Base-by-base conservation (phyloP, 92 coral and sea anemone genomes). In the Palythoa caribaeorum region DNA sequence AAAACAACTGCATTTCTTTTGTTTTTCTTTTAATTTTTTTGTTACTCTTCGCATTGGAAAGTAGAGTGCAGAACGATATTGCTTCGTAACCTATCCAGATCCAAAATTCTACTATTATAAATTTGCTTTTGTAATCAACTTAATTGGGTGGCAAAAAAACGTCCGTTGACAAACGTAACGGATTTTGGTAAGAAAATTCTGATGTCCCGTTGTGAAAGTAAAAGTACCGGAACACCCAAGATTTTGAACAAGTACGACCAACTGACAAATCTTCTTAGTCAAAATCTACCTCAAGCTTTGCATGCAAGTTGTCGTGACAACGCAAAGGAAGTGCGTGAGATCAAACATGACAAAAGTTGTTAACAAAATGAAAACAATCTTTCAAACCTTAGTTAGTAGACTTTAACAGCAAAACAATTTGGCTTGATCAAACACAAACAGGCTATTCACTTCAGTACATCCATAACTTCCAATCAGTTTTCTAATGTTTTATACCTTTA, bases 301-400 rank as follows among this genome's bases (percentile, higher is more conserved):
- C 71, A 65, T 65, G 71, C 71, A 65, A 65, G 71, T 65, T 65
- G 28, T 65, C 71, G 71, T 65, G 71, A 6, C 35, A 65, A 5
- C 50, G 7, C 50, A 44, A 44, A 44, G 50, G 50, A 44, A 44
- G 50, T 4, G 50, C 50, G 7, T 44, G 50, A 44, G 50, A 44
- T 44, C 50, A 44, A 44, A 44, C 28, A 28, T 28, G 28, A 28
- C 50, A 44, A 44, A 44, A 44, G 50, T 44, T 44, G 50, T 44
- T 44, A 44, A 44, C 50, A 44, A 44, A 44, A 4, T 44, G 50
- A 44, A 3, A 44, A 40, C 47, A 40, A 40, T 4, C 50, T 44
- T 4, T 4, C 50, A 44, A 44, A 44, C 28, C 28, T 28, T 28
- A 28, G 28, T 28, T 28, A 44, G 7, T 44, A 44, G 5, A 2